phyloP scores from a whole-genome alignment of 2,888 invertebrate species.

The Lycophotia porphyrea region DNA sequence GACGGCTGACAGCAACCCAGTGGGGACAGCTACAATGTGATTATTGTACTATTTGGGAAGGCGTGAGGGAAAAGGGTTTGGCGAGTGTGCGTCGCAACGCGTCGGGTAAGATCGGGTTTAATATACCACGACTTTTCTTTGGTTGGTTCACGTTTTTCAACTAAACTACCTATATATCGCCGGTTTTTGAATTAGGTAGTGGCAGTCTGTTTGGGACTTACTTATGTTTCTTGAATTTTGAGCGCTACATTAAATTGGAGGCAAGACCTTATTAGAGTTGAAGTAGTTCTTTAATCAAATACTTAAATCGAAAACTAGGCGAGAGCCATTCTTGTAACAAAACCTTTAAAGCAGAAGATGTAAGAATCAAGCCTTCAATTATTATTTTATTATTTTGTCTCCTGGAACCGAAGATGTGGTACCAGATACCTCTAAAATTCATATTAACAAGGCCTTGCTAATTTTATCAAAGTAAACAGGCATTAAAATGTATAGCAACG shows the following conservation, averaged over 20 bases:
- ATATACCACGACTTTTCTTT: not conserved
- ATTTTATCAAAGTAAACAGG: not conserved
- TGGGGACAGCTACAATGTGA: constrained; percentile 43
- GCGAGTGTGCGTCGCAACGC: not conserved
- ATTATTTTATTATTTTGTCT: not conserved
- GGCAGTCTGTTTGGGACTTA: not conserved
- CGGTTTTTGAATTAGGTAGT: not conserved
- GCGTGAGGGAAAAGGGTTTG: not conserved
- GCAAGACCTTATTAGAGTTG: not conserved
- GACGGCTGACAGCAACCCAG: constrained; percentile 13
- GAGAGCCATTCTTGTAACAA: not conserved
- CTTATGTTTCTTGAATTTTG: not conserved
- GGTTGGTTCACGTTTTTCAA: not conserved
- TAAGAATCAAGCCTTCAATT: not conserved
- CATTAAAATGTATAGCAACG: no score
- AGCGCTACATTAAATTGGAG: not conserved
- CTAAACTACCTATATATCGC: not conserved
- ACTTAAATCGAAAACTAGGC: not conserved
- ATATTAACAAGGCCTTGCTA: not conserved
- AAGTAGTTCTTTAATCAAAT: not conserved
- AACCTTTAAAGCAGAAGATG: not conserved
- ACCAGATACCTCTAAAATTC: not conserved
- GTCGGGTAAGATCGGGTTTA: not conserved
- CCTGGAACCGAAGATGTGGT: not conserved
- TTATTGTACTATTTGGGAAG: constrained; percentile 34